phyloP scores from a whole-genome alignment of 2,888 invertebrate genomes.

The Epinotia brunnichana region DNA sequence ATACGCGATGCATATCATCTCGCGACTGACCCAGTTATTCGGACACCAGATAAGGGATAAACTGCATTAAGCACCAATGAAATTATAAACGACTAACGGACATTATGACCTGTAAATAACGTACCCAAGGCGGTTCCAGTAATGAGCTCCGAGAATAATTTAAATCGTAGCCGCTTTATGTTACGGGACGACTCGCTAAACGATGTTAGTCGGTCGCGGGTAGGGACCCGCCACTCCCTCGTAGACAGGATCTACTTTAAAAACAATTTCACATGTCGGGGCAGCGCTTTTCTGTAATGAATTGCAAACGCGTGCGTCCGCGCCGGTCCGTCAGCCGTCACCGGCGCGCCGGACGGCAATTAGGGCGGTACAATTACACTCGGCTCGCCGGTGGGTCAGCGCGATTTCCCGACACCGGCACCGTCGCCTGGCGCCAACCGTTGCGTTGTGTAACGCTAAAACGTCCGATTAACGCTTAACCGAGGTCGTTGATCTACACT shows the following conservation, averaged over 20 bases:
- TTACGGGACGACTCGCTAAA: conserved; percentile 54
- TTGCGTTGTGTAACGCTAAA: conserved; percentile 80
- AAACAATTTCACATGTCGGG: conserved; percentile 75
- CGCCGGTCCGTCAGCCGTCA: conserved; percentile 63
- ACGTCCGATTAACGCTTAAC: conserved; percentile 68
- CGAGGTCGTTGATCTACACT: conserved; percentile 79
- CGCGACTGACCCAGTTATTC: conserved; percentile 67
- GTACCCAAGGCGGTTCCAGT: conserved; percentile 47
- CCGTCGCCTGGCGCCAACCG: conserved; percentile 76
- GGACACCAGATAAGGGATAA: conserved; percentile 53
- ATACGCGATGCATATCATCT: conserved; percentile 62
- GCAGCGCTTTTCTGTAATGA: conserved; percentile 66
- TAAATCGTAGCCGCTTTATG: conserved; percentile 43
- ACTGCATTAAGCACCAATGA: conserved; percentile 37
- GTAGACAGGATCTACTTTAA: conserved; percentile 74
- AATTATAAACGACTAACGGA: conserved; percentile 53
- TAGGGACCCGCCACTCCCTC: conserved; percentile 63
- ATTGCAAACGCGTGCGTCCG: conserved; percentile 70
- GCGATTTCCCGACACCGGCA: conserved; percentile 79
- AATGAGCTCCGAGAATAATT: conserved; percentile 55
- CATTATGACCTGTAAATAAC: conserved; percentile 58
- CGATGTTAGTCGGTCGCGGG: conserved; percentile 67
- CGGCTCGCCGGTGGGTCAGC: conserved; percentile 79
- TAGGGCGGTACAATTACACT: conserved; percentile 79
- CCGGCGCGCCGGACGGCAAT: conserved; percentile 60